Base-by-base conservation (phyloP, 92 coral and sea anemone species). In the Zoanthus sociatus region DNA sequence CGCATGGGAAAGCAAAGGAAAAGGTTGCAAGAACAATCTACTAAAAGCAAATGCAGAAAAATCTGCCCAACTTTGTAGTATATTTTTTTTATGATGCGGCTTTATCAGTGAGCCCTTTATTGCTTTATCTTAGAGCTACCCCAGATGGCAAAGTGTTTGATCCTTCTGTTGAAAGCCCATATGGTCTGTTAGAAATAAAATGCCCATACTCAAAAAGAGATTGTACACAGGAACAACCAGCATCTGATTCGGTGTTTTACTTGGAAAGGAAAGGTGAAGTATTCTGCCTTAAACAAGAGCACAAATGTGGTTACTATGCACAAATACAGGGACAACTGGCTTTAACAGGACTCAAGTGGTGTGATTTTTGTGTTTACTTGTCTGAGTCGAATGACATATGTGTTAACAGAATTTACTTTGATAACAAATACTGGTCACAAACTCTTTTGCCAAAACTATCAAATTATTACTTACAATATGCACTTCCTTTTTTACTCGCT, bases 61-160 rank as follows among this genome's bases (percentile, higher is more conserved):
- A 3, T 16, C 1, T 16, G 48, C 67, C 31, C n/a, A 15, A 0
- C n/a, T 63, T 63, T 16, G 16, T 16, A 13, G 69, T 18, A 13
- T 7, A 6, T 63, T n/a, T n/a, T n/a, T n/a, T n/a, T n/a, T n/a
- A n/a, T n/a, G 69, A 63, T 63, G 69, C 69, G 7, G 26, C 30
- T 6, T 13, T 63, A 15, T 63, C 69, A 15, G 69, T 63, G n/a
- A 15, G 1, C 16, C 69, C 69, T 15, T 13, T 7, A 13, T 11
- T 63, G 7, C 69, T 4, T 6, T 63, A 63, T 14, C 94, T 92
- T 18, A 90, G 88, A 2, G 94, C 90, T 78, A 88, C 73, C 48
- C 94, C 90, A 50, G 94, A 89, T 89, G 94, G 94, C 42, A 92
- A 91, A 64, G 78, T 91, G 17, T 91, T 82, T 83, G 91, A 91